Base-by-base conservation (phyloP, 1,140 invertebrate species). In the Babylonia areolata region DNA sequence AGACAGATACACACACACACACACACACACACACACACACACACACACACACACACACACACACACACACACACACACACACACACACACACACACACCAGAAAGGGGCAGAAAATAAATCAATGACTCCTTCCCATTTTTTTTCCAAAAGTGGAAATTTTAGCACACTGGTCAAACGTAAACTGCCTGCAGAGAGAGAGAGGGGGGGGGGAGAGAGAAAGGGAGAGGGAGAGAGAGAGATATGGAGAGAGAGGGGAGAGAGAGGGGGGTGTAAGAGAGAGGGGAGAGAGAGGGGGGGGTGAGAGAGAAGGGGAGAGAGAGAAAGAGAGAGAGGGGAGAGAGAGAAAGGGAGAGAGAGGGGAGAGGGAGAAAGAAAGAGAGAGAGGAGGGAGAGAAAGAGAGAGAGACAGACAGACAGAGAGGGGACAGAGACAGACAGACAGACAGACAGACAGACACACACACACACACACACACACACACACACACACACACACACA, bases 11-110 rank as follows among this genome's bases (percentile, higher is more conserved):
- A 46, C 42, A 46, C 42, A 46, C 42, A 46, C 42, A 46, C 39
- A 42, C 28, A 39, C 42, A 80, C 23, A 80, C 39, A 80, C 23
- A 28, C 42, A 42, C 42, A 80, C 78, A 80, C 78, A 40, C n/a
- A 80, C 78, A 40, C 37, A 80, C 35, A 80, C 35, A 78, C 35
- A 78, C 77, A 40, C 35, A 78, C 77, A 78, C 77, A 39, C 5
- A 46, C 15, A 15, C 42, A 46, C 5, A 46, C 42, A 46, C 5
- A 46, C 42, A 46, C 42, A 46, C 42, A 46, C 42, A 46, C 42
- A 46, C 42, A 46, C 42, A 15, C 15, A 15, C 42, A 15, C 15
- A 15, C 42, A 15, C 15, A 15, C 42, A 15, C 42, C 5, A n/a
- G n/a, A n/a, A n/a, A n/a, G n/a, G n/a, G n/a, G n/a, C n/a, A 46